phyloP scores from a whole-genome alignment of 2,888 invertebrate species.

The Phengaris arion region DNA sequence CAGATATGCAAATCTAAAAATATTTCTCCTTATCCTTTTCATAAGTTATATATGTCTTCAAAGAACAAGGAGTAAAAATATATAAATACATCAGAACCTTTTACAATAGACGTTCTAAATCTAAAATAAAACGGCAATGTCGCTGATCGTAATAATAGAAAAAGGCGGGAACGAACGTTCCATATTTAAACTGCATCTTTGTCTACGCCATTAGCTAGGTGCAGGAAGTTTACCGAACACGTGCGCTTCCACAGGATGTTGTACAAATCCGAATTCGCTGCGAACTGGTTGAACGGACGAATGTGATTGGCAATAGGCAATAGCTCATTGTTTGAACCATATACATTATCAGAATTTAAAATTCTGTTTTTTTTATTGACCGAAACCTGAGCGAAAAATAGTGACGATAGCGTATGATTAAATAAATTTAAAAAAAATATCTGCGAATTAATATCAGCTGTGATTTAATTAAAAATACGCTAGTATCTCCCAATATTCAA shows the following conservation, averaged over 20 bases:
- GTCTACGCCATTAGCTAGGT: conserved; percentile 35
- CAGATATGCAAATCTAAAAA: conserved; percentile 33
- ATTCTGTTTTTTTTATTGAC: background rate
- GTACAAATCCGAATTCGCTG: conserved; percentile 56
- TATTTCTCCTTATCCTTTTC: background rate
- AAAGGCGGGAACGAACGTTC: conserved; percentile 25
- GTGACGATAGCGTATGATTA: too few relatives aligned
- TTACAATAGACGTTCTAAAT: conserved; percentile 1
- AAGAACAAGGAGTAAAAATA: background rate
- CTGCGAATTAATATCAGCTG: too few relatives aligned
- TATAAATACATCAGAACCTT: background rate
- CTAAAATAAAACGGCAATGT: conserved; percentile 14
- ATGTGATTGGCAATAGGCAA: conserved; percentile 24
- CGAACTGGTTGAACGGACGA: conserved; percentile 39
- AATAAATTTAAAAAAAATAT: too few relatives aligned
- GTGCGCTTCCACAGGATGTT: conserved; percentile 78
- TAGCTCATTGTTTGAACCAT: conserved; percentile 28
- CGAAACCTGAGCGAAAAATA: too few relatives aligned
- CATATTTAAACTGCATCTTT: conserved; percentile 31
- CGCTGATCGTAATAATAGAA: conserved; percentile 21
- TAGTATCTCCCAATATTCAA: too few relatives aligned
- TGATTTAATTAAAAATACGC: too few relatives aligned
- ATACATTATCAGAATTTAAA: background rate
- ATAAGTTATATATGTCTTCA: background rate
- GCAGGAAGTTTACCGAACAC: conserved; percentile 73